Evolutionary conservation across 2,888 invertebrate genomes (phyloP).

Genomic region (Acronicta psi): DNA sequence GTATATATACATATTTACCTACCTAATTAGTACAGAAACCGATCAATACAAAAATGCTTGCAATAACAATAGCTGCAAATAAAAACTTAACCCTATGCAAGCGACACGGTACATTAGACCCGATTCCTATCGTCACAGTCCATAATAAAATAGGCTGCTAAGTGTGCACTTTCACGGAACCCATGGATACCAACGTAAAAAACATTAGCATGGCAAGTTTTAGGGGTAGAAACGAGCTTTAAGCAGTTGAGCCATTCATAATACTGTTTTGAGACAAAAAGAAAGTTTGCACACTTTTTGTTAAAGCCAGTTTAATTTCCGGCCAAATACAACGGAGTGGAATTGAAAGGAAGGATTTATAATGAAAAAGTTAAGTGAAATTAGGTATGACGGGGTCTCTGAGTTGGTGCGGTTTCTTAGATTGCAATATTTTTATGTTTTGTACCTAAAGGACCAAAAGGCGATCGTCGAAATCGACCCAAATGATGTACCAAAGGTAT

Average conservation of each 20-base stretch:
- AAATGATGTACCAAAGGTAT: no score
- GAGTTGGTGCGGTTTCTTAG: constrained; percentile 31
- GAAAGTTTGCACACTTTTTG: constrained; percentile 52
- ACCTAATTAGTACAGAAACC: no score
- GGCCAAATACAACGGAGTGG: constrained; percentile 47
- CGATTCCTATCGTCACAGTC: constrained; percentile 63
- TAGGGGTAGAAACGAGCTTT: constrained; percentile 41
- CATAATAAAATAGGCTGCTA: constrained; percentile 69
- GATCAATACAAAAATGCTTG: no score
- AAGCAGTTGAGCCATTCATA: constrained; percentile 21
- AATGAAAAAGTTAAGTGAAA: constrained; percentile 57
- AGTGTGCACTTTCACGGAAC: constrained; percentile 73
- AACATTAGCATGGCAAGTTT: constrained; percentile 66
- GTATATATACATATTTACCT: no score
- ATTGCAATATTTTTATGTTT: constrained; percentile 20
- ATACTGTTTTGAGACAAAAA: constrained; percentile 50
- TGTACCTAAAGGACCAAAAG: no score
- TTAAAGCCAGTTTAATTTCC: constrained; percentile 52
- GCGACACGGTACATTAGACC: constrained; percentile 42
- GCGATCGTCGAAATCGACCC: no score
- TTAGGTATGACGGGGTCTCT: constrained; percentile 49
- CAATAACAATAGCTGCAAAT: not conserved
- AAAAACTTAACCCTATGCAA: constrained; percentile 31
- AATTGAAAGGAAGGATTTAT: constrained; percentile 52
- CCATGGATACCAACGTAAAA: constrained; percentile 63